These are phyloP conservation scores for Acleris sparsana DNA, from an alignment of 2,888 invertebrate genomes.

Conservation along the genomic window DNA sequence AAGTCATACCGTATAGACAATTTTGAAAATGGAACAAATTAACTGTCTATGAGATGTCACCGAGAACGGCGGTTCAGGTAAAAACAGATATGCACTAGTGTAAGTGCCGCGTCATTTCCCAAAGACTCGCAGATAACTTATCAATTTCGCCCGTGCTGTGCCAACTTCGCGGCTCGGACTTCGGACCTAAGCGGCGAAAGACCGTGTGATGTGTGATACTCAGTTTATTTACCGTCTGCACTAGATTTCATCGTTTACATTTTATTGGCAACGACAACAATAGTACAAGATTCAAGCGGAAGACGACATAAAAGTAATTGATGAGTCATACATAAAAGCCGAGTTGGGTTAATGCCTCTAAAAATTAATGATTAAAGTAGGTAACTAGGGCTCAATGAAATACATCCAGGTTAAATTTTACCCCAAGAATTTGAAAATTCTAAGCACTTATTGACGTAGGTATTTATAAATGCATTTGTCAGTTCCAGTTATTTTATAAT, in stretches of 20 bases:
- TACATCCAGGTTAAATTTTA: conserved; percentile 1
- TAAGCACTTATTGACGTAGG: neutral
- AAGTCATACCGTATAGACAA: too few species aligned
- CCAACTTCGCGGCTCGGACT: conserved; percentile 30
- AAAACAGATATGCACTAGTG: neutral
- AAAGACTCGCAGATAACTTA: conserved; percentile 19
- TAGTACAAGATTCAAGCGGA: neutral
- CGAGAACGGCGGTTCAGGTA: too few species aligned
- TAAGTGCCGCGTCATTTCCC: conserved; percentile 17
- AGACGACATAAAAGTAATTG: conserved; percentile 2
- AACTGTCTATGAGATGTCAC: too few species aligned
- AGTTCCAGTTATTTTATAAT: conserved; percentile 16
- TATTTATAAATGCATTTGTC: conserved; percentile 4
- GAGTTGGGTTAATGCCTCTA: neutral
- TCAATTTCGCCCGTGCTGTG: conserved; percentile 24
- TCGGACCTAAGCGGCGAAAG: conserved; percentile 23
- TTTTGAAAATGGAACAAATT: too few species aligned
- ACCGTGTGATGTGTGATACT: conserved; percentile 25
- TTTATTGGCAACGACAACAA: neutral
- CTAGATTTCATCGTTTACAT: neutral
- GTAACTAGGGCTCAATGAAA: neutral
- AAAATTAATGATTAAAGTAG: neutral
- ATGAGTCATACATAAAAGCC: conserved; percentile 13
- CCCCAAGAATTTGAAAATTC: conserved; percentile 20
- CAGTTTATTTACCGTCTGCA: conserved; percentile 2